phyloP scores from a whole-genome alignment of 2,113 vertebrate species.

The Protobothrops flavoviridis region DNA sequence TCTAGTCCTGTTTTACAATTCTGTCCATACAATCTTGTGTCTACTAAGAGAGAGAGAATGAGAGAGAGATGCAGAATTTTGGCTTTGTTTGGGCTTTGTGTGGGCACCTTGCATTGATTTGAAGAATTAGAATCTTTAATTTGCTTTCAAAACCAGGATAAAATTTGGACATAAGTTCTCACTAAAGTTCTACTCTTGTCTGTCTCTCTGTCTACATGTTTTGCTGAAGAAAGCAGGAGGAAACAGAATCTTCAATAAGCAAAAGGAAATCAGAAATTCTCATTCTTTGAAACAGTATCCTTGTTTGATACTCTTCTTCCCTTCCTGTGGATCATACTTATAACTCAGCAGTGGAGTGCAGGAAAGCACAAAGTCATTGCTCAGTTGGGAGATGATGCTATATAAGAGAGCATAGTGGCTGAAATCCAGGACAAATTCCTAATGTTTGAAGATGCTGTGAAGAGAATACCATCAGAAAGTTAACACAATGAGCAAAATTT shows the following conservation, averaged over 20 bases:
- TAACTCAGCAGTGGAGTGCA: conserved; percentile 45
- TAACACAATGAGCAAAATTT: background rate
- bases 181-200: background rate
- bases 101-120: background rate
- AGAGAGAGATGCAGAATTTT: background rate
- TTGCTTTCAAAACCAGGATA: background rate
- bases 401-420: conserved; percentile 69
- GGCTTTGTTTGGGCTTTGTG: background rate
- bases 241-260: background rate
- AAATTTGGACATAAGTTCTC: background rate
- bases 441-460: conserved; percentile 74
- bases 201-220: background rate
- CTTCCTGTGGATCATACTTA: background rate
- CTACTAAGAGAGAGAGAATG: background rate
- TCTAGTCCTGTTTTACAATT: background rate
- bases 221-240: background rate
- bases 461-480: background rate
- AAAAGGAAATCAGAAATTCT: background rate
- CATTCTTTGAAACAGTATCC: background rate
- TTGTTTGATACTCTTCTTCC: background rate
- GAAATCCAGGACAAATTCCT: conserved; percentile 62
- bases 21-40: background rate
- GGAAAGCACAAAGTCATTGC: conserved; percentile 57
- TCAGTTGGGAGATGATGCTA: conserved; percentile 63
- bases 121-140: background rate